A percentile compares a stretch with the other conserved stretches of the same genome.
phyloP scores from a whole-genome alignment of 2,113 vertebrate genomes.

The Daubentonia madagascariensis region DNA sequence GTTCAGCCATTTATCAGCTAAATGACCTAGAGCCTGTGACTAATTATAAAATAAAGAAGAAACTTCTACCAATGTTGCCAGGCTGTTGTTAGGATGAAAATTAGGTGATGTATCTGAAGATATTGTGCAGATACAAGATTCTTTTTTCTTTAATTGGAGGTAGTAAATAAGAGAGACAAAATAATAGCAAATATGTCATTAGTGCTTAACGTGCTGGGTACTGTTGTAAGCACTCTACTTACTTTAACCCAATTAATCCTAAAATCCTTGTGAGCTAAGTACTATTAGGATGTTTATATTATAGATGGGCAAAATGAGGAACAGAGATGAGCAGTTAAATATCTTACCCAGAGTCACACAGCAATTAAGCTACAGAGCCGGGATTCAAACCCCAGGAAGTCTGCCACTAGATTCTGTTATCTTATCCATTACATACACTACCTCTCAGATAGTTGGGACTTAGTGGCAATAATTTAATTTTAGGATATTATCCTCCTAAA shows the following conservation, averaged over 20 bases:
- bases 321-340: background rate
- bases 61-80: background rate
- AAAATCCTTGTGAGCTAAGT: background rate
- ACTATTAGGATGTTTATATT: background rate
- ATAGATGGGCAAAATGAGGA: background rate
- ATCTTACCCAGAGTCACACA: background rate
- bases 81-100: background rate
- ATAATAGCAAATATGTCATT: background rate
- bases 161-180: background rate
- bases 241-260: background rate
- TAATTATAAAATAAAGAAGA: background rate
- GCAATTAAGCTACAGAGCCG: background rate
- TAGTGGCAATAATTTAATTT: background rate
- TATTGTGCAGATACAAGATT: background rate
- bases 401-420: background rate
- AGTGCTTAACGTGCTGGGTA: background rate
- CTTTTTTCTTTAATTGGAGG: background rate
- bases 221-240: background rate
- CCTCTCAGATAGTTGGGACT: background rate
- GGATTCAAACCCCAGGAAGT: background rate
- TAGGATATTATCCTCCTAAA: background rate
- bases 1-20: background rate
- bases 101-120: background rate
- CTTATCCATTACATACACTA: background rate
- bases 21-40: background rate